Evolutionary conservation across 2,888 invertebrate species (phyloP).

Genomic region (Acholoe squamosa): DNA sequence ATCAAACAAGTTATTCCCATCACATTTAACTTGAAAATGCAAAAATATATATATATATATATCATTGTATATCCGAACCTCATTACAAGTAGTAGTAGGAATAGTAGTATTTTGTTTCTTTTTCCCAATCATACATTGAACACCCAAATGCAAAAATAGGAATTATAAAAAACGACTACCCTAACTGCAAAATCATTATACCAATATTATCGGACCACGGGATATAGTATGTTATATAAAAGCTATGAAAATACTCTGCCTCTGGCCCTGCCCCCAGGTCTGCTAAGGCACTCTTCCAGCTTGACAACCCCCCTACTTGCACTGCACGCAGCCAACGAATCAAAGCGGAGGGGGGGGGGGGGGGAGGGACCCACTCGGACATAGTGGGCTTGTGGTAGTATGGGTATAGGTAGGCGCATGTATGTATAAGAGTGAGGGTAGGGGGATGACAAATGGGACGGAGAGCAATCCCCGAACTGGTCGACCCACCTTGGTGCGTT

Average conservation of each 20-base stretch:
- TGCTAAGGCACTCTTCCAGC: conserved; percentile 61
- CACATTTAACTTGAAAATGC: conserved; percentile 62
- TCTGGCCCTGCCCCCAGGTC: conserved; percentile 61
- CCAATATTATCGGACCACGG: conserved; percentile 46
- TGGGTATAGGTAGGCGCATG: no score
- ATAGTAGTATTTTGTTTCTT: neutral
- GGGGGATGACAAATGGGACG: neutral
- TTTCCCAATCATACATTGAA: conserved; percentile 63
- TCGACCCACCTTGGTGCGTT: neutral
- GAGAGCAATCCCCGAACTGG: neutral
- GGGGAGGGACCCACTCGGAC: neutral
- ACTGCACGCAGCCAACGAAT: conserved; percentile 15
- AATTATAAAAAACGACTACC: conserved; percentile 66
- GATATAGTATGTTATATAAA: conserved; percentile 27
- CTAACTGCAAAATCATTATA: conserved; percentile 65
- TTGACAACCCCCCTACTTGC: conserved; percentile 59
- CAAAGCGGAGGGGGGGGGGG: neutral
- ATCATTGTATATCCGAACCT: conserved; percentile 61
- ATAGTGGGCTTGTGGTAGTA: no score
- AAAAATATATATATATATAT: conserved; percentile 65
- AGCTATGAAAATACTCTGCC: conserved; percentile 66
- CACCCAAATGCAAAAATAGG: conserved; percentile 66
- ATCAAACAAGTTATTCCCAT: conserved; percentile 64
- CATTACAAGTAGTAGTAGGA: neutral
- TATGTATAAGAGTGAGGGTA: neutral